Base-by-base conservation (phyloP, 2,888 invertebrate genomes). In the Lasioglossum calceatum region DNA sequence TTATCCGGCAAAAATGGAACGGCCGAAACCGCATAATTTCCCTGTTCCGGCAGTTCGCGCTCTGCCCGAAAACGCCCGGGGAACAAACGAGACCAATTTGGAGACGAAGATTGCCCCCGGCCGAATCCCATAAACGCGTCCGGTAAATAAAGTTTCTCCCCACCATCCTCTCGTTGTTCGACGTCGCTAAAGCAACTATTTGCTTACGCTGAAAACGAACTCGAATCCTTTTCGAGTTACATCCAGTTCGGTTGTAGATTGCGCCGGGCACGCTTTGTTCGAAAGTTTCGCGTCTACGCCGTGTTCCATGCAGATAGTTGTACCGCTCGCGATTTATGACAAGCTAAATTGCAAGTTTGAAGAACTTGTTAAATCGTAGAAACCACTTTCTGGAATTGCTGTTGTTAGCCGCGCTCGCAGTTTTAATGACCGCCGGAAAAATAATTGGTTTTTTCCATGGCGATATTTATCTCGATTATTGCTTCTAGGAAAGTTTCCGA, bases 1-100 rank as follows among this genome's bases (percentile, higher is more conserved):
- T 89, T 87, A 87, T 90, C 86, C 87, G 61, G 74, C 74, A 81
- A 87, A 91, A 90, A 91, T 89, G 81, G 85, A 87, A 81, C 86
- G 80, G 81, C 77, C 76, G 79, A 80, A 77, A 76, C 42, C 32
- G 47, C 54, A 36, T 71, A 72, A 81, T 82, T 82, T 81, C 70
- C 77, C 77, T 73, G 32, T 42, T 61, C 75, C 61, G 50, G 54
- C 19, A 54, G 50, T n/a, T 42, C 54, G 47, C 47, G 44, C 58
- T 54, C 58, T 58, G 58, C 58, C 58, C 58, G 58, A 58, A 58
- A 58, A 58, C 58, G 58, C 58, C 23, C 50, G 27, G 10, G 2
- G n/a, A 14, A 14, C 16, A 23, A 64, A 47, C 16, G 61, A 32
- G 75, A 39, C 27, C 10, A 61, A 76, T 76, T 72, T 83, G 23